Evolutionary conservation across 2,797 vertebrate species (phyloP).

Genomic region (Peromyscus eremicus): DNA sequence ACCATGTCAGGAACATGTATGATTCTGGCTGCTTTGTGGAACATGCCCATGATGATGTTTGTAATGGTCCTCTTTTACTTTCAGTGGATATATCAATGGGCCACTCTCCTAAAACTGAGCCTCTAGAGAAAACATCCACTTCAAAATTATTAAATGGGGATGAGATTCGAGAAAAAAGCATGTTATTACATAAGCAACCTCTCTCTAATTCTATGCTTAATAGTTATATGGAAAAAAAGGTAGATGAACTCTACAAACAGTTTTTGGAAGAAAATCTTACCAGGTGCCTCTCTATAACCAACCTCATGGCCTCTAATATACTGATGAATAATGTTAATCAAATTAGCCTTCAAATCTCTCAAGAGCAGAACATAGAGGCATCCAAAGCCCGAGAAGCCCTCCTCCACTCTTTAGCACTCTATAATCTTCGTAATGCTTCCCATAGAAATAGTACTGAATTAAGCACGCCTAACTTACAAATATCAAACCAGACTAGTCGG

Average conservation of each 20-base stretch:
- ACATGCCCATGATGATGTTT: conserved; percentile 65
- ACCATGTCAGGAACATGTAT: conserved; percentile 82
- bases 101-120: conserved; percentile 47
- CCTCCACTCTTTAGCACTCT: conserved; percentile 79
- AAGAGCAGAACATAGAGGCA: conserved; percentile 82
- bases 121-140: not conserved
- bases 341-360: conserved; percentile 84
- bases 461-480: conserved; percentile 89
- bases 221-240: conserved; percentile 92
- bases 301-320: conserved; percentile 85
- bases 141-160: conserved; percentile 63
- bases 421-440: conserved; percentile 77
- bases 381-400: conserved; percentile 83
- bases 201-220: conserved; percentile 94
- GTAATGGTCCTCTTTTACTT: conserved; percentile 84
- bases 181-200: conserved; percentile 86
- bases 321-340: conserved; percentile 84
- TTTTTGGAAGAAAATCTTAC: conserved; percentile 94
- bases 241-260: conserved; percentile 94
- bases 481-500: conserved; percentile 84
- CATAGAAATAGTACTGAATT: conserved; percentile 87
- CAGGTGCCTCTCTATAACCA: conserved; percentile 87
- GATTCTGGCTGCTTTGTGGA: conserved; percentile 85
- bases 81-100: conserved; percentile 84
- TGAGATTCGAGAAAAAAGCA: conserved; percentile 86